phyloP scores from a whole-genome alignment of 2,888 invertebrate species.

The Hirudinaria manillensis region DNA sequence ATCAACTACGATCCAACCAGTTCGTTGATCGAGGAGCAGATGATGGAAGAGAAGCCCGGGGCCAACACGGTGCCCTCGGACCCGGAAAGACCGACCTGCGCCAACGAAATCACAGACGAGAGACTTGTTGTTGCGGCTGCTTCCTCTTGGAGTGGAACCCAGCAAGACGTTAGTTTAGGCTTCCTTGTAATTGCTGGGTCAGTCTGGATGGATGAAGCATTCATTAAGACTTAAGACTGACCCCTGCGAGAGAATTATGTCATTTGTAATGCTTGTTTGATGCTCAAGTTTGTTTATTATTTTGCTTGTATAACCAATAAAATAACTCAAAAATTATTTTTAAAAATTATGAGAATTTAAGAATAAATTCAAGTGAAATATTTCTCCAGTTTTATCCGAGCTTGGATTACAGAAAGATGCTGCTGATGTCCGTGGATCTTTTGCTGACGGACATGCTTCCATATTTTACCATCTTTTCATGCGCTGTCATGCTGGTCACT shows the following conservation, averaged over 20 bases:
- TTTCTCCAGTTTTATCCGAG: conserved; percentile 13
- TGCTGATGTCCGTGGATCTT: conserved; percentile 47
- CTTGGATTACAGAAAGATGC: conserved; percentile 43
- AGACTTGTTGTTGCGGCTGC: conserved; percentile 27
- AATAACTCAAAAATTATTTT: too few species aligned
- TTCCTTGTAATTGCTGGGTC: too few species aligned
- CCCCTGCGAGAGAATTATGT: too few species aligned
- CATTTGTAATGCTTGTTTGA: too few species aligned
- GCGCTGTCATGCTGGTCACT: conserved; percentile 40
- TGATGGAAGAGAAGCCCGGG: background rate
- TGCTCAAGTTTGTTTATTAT: too few species aligned
- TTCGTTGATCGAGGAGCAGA: background rate
- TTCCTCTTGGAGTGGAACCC: background rate
- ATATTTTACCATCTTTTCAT: conserved; percentile 42
- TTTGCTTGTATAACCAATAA: too few species aligned
- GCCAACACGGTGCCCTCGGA: background rate
- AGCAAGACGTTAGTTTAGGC: background rate
- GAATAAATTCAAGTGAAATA: background rate
- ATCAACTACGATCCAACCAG: background rate
- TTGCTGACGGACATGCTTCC: conserved; percentile 46
- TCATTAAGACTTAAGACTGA: too few species aligned
- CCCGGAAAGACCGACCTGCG: conserved; percentile 27
- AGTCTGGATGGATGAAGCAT: too few species aligned
- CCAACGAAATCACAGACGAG: conserved; percentile 27
- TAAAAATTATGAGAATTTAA: too few species aligned